These are phyloP conservation scores for Bubo scandiacus DNA, from an alignment of 2,113 vertebrate genomes.

Conservation along the genomic window DNA sequence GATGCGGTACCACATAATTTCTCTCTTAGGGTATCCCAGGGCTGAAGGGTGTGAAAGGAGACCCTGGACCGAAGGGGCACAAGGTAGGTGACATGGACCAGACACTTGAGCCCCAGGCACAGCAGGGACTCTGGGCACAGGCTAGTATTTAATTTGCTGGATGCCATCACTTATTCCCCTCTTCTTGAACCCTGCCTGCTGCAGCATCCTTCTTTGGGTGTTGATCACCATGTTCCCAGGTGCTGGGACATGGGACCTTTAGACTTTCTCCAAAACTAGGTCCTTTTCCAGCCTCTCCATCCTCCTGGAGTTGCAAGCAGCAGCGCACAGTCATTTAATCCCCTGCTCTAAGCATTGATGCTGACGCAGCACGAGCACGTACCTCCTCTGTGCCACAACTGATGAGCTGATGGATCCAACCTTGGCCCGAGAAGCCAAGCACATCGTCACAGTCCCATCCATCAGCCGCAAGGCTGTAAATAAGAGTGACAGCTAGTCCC, in stretches of 20 bases:
- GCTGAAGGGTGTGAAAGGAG: conserved; percentile 73
- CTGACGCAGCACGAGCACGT: neutral
- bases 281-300: neutral
- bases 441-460: neutral
- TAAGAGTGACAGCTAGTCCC: neutral
- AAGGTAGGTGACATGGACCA: conserved; percentile 61
- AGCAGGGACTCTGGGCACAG: neutral
- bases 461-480: neutral
- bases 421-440: neutral
- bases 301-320: neutral
- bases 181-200: neutral
- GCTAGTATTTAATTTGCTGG: neutral
- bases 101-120: neutral
- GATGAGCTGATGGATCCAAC: neutral
- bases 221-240: fast-evolving
- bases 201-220: neutral
- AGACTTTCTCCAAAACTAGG: neutral
- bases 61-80: conserved; percentile 73
- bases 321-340: neutral
- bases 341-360: neutral
- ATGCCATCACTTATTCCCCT: neutral
- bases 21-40: conserved; percentile 77
- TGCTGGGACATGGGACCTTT: neutral
- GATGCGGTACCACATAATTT: neutral
- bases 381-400: neutral